Conservation (phyloP, 2,797 vertebrate genomes). For the Merluccius polli region DNA sequence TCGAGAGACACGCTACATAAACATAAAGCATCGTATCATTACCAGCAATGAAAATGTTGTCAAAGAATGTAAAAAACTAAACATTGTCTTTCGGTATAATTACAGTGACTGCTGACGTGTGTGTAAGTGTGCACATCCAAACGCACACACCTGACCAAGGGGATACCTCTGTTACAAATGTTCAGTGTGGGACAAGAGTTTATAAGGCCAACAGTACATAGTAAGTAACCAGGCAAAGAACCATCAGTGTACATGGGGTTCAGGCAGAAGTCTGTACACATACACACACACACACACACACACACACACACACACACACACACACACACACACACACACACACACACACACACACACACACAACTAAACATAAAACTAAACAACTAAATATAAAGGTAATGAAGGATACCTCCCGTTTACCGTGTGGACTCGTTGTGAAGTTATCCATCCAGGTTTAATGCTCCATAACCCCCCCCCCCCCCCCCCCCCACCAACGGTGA, state of each 20-base stretch:
- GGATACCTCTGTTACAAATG: background rate
- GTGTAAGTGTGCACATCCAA: slow-evolving; percentile 25
- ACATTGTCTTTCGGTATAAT: slow-evolving; percentile 38
- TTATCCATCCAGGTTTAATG: background rate
- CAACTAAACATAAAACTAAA: background rate
- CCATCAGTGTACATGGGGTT: background rate
- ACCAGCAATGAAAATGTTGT: slow-evolving; percentile 36
- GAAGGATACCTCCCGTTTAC: background rate
- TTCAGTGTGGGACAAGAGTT: slow-evolving; percentile 16
- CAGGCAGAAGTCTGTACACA: background rate
- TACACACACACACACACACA: background rate
- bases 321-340: no score
- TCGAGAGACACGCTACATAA: slow-evolving; percentile 50
- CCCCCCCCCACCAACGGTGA: slow-evolving; percentile 1
- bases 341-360: no score
- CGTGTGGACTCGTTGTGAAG: background rate
- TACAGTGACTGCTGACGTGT: slow-evolving; percentile 52
- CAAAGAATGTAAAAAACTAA: slow-evolving; percentile 26
- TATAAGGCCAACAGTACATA: slow-evolving; percentile 33
- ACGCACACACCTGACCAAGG: background rate
- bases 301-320: no score
- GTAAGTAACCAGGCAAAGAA: slow-evolving; percentile 4
- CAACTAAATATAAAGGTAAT: background rate
- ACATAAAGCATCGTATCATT: slow-evolving; percentile 52
- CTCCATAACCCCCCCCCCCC: background rate